A percentile compares a stretch with the other conserved stretches of the same genome.
Evolutionary conservation across 2,113 vertebrate species (phyloP).

Genomic region (Ammodytes marinus): DNA sequence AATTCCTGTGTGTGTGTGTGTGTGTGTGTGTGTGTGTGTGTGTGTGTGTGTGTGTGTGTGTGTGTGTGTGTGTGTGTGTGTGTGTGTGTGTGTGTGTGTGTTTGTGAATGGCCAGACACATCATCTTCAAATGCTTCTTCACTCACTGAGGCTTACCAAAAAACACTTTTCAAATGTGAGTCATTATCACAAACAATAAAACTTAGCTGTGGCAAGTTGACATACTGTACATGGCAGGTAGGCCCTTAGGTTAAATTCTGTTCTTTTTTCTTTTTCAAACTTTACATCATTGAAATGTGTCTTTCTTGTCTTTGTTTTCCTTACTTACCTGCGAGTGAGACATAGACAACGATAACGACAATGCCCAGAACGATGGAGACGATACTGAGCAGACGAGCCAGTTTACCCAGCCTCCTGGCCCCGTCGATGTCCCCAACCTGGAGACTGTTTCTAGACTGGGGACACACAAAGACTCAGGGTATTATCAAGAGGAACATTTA

Average conservation of each 20-base stretch:
- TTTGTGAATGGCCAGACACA: neutral
- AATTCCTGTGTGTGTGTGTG: constrained; percentile 15
- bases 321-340: constrained; percentile 69
- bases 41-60: neutral
- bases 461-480: constrained; percentile 30
- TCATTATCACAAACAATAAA: neutral
- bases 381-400: constrained; percentile 78
- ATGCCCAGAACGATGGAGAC: constrained; percentile 73
- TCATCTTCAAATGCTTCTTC: neutral
- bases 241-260: neutral
- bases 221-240: neutral
- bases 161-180: neutral
- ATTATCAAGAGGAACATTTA: neutral
- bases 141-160: neutral
- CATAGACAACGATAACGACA: constrained; percentile 66
- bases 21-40: neutral
- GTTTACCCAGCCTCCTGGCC: constrained; percentile 74
- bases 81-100: neutral
- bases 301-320: neutral
- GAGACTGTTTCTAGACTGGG: constrained; percentile 80
- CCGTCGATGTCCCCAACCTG: constrained; percentile 78
- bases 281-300: neutral
- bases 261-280: no score
- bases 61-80: constrained; percentile 17
- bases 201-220: neutral